Evolutionary conservation across 1,140 invertebrate genomes (phyloP), one percentile per base, ranked within the genome.

Genomic region (Pseudomyrmex dendroicus): DNA sequence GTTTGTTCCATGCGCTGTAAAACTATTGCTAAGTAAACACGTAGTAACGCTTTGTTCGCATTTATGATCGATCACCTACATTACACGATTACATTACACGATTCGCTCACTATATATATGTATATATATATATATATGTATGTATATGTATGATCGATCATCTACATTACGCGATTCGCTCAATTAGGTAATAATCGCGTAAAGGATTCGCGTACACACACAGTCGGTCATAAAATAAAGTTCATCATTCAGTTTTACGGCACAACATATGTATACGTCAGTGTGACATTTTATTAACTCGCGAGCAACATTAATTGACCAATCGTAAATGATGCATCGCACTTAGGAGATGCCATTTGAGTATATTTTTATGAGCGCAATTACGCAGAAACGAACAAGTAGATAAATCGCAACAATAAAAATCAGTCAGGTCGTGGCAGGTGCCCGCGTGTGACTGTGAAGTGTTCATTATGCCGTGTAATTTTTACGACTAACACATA

Each of bases 381-480:
- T 74, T 83, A 73, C 48, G 35, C 35, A 22, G 17, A 57, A n/a
- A n/a, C 8, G 50, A 59, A 1, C 17, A 64, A 44, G 12, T 73
- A 61, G 17, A 87, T 70, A 67, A 84, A 78, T 86, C 56, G 82
- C 72, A 77, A 87, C 84, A 84, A 87, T 86, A 86, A 86, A 86
- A 87, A 84, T 87, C 82, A 73, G 56, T 83, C 85, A 76, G 72
- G 72, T 68, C 44, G 54, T 68, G 64, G 56, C 86, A 87, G 85
- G 54, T 87, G 86, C 86, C 56, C 35, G 35, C 35, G 10, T 25
- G 44, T 86, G 44, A 44, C 66, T 84, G 35, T 35, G 66, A 73
- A 86, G 86, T 86, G 54, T 84, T 87, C 72, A 73, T 86, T 68
- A 25, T 54, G 17, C 12, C 52, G 15, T 78, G 2, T 78, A 68